Evolutionary conservation across 2,797 vertebrate genomes (phyloP), one percentile per base, ranked within the genome.

Genomic region (Pseudomugil gertrudae): DNA sequence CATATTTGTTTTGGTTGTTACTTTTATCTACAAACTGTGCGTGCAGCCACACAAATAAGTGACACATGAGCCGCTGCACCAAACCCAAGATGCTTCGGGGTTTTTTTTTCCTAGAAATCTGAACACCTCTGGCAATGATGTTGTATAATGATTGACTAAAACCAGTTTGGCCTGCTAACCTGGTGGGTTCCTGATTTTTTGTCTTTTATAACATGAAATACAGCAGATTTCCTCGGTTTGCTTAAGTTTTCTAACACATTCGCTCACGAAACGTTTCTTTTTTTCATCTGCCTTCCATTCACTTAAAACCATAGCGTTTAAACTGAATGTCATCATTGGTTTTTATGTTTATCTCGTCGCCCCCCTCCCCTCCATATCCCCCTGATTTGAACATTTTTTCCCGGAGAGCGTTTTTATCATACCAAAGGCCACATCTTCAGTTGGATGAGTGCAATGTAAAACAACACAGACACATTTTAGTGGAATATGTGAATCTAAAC

Each of bases 351-450:
- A 70, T 81, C 79, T 80, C 89, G 78, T 85, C 61, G 29, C 57
- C 81, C 63, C 79, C 23, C 66, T 69, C 78, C 71, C 59, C 68
- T 23, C 59, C 45, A 4, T 69, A 61, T 87, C 77, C 85, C 81
- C 77, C 83, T 89, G 74, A 89, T 86, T 87, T 79, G 74, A 80
- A 85, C 85, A 87, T n/a, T 65, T 78, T 84, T 77, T 87, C 85
- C 86, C 91, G 85, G 75, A 87, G 86, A 86, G 79, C 40, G 69
- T 84, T 71, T 63, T 73, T 78, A 81, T 90, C 89, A 94, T 92
- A 94, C 94, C 94, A 95, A 95, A 95, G 94, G 94, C 91, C 92
- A 90, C 89, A 89, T 91, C 85, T 93, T 93, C 90, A 92, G 90
- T 90, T 86, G 86, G 92, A 89, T 70, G 89, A 93, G 93, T 95